A percentile compares a stretch with the other conserved stretches of the same genome.
Conservation (phyloP, 64 coral and sea anemone species). For the Acropora yongei region DNA sequence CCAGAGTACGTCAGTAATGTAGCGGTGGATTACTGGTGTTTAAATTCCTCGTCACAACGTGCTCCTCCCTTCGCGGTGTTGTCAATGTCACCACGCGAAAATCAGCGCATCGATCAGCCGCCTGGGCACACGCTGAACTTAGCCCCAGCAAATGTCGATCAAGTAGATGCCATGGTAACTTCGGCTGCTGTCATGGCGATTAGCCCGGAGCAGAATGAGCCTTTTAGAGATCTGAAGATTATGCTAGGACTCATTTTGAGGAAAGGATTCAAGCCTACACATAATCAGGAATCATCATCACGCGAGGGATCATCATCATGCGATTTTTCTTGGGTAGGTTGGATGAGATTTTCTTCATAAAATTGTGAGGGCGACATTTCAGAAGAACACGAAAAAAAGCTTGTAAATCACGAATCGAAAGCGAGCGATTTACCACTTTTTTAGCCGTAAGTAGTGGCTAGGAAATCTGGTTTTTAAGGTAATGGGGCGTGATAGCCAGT, state of each 20-base stretch:
- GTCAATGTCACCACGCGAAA: conserved; percentile 59
- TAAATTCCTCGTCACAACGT: neutral
- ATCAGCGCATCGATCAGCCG: conserved; percentile 60
- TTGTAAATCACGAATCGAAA: no score
- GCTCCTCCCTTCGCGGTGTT: conserved; percentile 58
- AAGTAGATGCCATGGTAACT: conserved; percentile 86
- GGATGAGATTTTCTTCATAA: no score
- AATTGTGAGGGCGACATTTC: no score
- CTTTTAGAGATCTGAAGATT: conserved; percentile 82
- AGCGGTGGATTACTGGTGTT: conserved; percentile 77
- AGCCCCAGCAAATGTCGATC: conserved; percentile 41
- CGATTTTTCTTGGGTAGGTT: no score
- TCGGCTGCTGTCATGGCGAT: conserved; percentile 67
- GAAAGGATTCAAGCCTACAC: no score
- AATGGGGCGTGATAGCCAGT: no score
- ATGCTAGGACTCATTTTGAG: conserved; percentile 64
- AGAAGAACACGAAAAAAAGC: no score
- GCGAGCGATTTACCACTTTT: no score
- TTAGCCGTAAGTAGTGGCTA: no score
- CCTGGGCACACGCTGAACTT: conserved; percentile 43
- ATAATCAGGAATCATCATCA: no score
- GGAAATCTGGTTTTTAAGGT: no score
- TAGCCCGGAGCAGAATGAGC: conserved; percentile 61
- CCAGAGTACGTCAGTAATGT: conserved; percentile 87
- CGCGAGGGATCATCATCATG: no score